Evolutionary conservation across 2,113 vertebrate species (phyloP).

Genomic region (Eidolon helvum): DNA sequence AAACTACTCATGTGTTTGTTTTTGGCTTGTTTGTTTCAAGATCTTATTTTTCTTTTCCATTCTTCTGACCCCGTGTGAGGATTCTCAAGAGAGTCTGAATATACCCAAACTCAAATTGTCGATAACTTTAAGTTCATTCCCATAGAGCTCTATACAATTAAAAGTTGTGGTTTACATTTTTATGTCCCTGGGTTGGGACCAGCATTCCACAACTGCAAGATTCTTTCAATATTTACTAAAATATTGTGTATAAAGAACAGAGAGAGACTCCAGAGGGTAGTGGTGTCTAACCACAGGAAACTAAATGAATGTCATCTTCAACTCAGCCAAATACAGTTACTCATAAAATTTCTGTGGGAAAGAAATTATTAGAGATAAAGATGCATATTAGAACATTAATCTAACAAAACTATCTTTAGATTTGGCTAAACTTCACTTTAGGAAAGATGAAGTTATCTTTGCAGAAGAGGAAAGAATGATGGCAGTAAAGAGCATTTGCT

Average conservation of each 20-base stretch:
- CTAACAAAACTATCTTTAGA: slow-evolving; percentile 19
- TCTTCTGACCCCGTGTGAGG: background rate
- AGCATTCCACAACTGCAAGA: background rate
- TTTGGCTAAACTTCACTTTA: slow-evolving; percentile 34
- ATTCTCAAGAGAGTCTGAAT: background rate
- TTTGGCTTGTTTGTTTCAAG: background rate
- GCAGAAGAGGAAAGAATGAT: background rate
- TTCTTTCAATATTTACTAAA: slow-evolving; percentile 29
- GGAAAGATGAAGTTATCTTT: slow-evolving; percentile 42
- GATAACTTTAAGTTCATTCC: slow-evolving; percentile 12
- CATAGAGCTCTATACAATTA: background rate
- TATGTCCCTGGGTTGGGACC: background rate
- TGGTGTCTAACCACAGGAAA: background rate
- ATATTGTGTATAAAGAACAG: background rate
- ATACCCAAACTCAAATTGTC: background rate
- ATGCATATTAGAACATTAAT: slow-evolving; percentile 42
- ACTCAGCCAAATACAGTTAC: slow-evolving; percentile 9
- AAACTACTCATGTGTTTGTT: background rate
- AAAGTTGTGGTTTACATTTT: slow-evolving; percentile 9
- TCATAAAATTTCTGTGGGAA: slow-evolving; percentile 58
- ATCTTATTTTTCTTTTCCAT: background rate
- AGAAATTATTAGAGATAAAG: slow-evolving; percentile 56
- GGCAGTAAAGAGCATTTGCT: background rate
- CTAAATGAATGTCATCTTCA: background rate
- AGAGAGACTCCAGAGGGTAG: background rate